Evolutionary conservation across 2,888 invertebrate genomes (phyloP), one percentile per base, ranked within the genome.

Genomic region (Parnassius apollo): DNA sequence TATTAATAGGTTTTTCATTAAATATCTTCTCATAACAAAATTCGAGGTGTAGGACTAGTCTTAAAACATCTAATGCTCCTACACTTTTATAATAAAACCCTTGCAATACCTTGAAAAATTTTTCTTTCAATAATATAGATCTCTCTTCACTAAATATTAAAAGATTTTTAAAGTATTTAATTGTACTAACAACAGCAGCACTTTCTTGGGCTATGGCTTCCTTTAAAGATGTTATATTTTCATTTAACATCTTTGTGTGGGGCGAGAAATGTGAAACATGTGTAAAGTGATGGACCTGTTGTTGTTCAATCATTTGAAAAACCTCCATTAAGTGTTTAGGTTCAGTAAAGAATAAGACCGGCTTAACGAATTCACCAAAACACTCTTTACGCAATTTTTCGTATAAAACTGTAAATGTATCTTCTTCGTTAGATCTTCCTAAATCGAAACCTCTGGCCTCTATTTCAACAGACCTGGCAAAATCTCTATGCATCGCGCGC

Each of bases 1-100:
- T 81, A 72, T 93, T 93, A 7, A 93, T 90, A 50, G 94, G 93
- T 73, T 93, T 94, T 11, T 93, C 91, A 1, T 85, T 90, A 42
- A 93, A 86, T 51, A 94, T 84, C 54, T 89, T 91, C 77, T 94
- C 94, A 75, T 93, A 95, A 44, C 94, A 92, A 75, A 94, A 94
- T 75, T 95, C 94, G 61, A 95, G 88, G 74, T 93, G 93, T 9
- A 93, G 85, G 65, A 88, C 82, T 48, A 95, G 78, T 74, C 93
- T 93, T 25, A 95, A 80, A 45, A 94, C 92, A 10, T 93, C 92
- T 46, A 89, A 85, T 11, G 93, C 88, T 59, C 93, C 93, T 0
- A 94, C 88, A 45, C 92, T 80, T 13, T 93, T 84, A 62, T 92
- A 93, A 75, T 94, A 94, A 53, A 92, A 79, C 0, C 93, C 92